Evolutionary conservation across 2,888 invertebrate species (phyloP).

Genomic region (Cyrtodaria siliqua): DNA sequence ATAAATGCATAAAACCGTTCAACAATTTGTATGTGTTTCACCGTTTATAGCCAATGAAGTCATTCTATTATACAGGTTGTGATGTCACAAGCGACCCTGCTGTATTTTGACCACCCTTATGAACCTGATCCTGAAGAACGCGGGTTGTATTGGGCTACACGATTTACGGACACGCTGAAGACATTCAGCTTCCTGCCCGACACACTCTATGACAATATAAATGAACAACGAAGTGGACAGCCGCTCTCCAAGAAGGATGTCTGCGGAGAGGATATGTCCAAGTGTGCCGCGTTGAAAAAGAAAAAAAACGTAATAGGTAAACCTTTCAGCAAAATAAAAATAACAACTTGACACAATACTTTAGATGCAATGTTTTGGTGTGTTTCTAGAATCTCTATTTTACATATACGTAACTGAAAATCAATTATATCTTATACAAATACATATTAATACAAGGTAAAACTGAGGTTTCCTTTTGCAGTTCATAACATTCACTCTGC

Average conservation of each 20-base stretch:
- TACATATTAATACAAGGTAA: too few species aligned
- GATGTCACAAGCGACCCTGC: conserved; percentile 78
- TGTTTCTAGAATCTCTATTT: too few species aligned
- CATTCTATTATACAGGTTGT: conserved; percentile 70
- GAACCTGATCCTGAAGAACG: conserved; percentile 82
- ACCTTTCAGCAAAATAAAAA: too few species aligned
- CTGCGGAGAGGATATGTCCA: conserved; percentile 64
- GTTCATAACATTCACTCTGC: too few species aligned
- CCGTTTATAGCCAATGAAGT: too few species aligned
- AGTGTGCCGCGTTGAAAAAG: conserved; percentile 71
- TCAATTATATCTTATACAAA: too few species aligned
- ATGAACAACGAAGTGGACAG: conserved; percentile 71
- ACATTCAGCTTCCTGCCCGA: conserved; percentile 78
- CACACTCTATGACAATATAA: conserved; percentile 72
- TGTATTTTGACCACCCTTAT: conserved; percentile 82
- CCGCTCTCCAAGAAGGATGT: conserved; percentile 64
- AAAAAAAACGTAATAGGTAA: conserved; percentile 82
- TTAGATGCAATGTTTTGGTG: too few species aligned
- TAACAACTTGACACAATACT: too few species aligned
- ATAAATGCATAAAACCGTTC: too few species aligned
- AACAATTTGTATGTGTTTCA: too few species aligned
- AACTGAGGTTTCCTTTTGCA: too few species aligned
- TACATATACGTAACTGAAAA: too few species aligned
- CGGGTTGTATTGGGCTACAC: conserved; percentile 84
- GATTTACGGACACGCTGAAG: conserved; percentile 79